Conservation (phyloP, 1,140 invertebrate genomes). For the Drosophila sturtevanti region DNA sequence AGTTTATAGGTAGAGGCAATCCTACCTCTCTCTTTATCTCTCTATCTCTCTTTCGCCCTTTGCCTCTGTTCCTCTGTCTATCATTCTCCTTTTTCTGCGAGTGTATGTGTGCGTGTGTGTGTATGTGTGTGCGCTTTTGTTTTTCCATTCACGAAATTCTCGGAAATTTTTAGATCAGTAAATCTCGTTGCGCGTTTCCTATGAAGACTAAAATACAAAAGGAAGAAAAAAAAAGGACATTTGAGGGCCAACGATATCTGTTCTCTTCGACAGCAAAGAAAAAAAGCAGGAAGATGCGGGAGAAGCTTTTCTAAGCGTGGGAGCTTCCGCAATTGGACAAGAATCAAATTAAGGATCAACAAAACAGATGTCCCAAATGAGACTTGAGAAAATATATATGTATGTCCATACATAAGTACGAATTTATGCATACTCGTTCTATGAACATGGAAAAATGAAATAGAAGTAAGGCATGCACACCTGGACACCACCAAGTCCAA, state of each 20-base stretch:
- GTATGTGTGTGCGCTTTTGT: constrained; percentile 66
- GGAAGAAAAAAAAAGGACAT: constrained; percentile 46
- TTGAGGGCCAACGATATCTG: constrained; percentile 21
- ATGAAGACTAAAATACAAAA: constrained; percentile 38
- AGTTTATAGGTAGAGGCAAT: constrained; percentile 59
- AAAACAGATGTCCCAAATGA: constrained; percentile 70
- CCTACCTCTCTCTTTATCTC: constrained; percentile 21
- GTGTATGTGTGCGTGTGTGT: constrained; percentile 16
- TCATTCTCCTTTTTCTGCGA: constrained; percentile 4
- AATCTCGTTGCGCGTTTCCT: constrained; percentile 66
- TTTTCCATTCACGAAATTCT: constrained; percentile 77
- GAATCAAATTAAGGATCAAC: constrained; percentile 27
- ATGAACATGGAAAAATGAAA: constrained; percentile 11
- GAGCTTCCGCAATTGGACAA: constrained; percentile 56
- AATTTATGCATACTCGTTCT: too few species aligned
- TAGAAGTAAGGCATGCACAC: constrained; percentile 48
- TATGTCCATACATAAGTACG: too few species aligned
- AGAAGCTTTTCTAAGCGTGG: constrained; percentile 50
- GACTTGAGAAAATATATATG: not conserved
- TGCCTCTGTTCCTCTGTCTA: not conserved
- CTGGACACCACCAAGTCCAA: constrained; percentile 64
- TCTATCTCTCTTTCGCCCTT: not conserved
- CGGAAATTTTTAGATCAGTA: constrained; percentile 79
- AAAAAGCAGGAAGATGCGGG: constrained; percentile 62
- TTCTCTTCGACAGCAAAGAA: constrained; percentile 19